Percentiles rank a stretch among this genome's conserved stretches.
Conservation (phyloP, 2,113 vertebrate species). For the Balaenoptera acutorostrata region DNA sequence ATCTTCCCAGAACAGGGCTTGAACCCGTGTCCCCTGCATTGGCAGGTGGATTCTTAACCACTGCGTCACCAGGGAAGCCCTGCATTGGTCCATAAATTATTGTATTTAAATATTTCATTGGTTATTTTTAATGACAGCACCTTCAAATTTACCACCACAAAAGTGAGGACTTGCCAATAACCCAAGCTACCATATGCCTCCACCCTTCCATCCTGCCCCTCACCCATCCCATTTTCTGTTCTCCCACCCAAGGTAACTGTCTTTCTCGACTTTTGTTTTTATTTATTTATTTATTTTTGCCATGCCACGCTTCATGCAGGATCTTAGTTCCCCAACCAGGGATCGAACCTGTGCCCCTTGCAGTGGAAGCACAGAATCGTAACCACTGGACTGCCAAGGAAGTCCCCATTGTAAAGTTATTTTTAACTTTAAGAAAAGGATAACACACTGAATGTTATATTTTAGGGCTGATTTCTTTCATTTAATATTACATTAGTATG, state of each 20-base stretch:
- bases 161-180: not conserved
- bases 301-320: too few species aligned
- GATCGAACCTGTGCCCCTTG: too few species aligned
- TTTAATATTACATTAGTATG: too few species aligned
- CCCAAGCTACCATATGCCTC: not conserved
- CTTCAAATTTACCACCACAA: not conserved
- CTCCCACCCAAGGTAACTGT: not conserved
- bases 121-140: not conserved
- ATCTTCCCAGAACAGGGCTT: not conserved
- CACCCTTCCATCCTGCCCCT: not conserved
- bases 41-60: not conserved
- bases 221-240: not conserved
- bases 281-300: too few species aligned
- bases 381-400: too few species aligned
- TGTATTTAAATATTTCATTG: not conserved
- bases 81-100: not conserved
- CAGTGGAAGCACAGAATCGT: too few species aligned
- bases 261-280: not conserved
- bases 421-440: not conserved
- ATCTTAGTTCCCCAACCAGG: too few species aligned
- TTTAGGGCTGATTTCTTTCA: not conserved
- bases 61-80: not conserved
- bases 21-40: not conserved
- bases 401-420: not conserved
- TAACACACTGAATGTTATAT: not conserved